Percentiles rank a stretch among this genome's conserved stretches.
These are phyloP conservation scores for Mylabris sibirica DNA, from an alignment of 2,888 invertebrate species.

Conservation along the genomic window DNA sequence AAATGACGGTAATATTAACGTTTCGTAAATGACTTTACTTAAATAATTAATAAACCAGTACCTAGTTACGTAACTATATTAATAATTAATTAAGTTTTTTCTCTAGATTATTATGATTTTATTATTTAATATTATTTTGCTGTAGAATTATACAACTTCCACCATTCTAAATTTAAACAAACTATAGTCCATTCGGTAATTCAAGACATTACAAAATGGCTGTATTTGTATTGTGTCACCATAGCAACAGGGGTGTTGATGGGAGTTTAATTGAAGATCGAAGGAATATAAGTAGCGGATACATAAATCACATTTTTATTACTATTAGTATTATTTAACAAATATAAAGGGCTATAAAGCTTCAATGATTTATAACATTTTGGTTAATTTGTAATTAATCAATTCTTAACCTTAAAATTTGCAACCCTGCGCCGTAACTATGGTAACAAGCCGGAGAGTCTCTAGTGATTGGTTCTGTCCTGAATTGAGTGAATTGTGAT, in stretches of 20 bases:
- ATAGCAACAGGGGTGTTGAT: neutral
- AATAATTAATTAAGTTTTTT: neutral
- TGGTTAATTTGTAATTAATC: no score
- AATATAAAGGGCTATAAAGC: no score
- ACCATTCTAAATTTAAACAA: neutral
- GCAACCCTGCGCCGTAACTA: no score
- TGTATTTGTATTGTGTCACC: neutral
- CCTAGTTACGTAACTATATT: neutral
- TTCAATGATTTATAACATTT: no score
- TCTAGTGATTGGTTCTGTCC: no score
- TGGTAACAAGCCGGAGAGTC: no score
- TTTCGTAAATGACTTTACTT: slow-evolving; percentile 2
- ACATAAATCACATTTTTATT: no score
- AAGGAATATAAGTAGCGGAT: no score
- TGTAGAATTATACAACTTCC: neutral
- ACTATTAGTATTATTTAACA: no score
- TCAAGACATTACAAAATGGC: neutral
- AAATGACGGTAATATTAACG: neutral
- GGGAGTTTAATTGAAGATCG: no score
- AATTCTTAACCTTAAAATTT: no score
- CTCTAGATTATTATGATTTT: neutral
- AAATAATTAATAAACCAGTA: neutral
- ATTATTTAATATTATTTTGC: neutral
- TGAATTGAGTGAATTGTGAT: no score
- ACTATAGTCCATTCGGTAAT: neutral